phyloP scores from a whole-genome alignment of 2,797 vertebrate genomes.

The Eulemur albifrons region DNA sequence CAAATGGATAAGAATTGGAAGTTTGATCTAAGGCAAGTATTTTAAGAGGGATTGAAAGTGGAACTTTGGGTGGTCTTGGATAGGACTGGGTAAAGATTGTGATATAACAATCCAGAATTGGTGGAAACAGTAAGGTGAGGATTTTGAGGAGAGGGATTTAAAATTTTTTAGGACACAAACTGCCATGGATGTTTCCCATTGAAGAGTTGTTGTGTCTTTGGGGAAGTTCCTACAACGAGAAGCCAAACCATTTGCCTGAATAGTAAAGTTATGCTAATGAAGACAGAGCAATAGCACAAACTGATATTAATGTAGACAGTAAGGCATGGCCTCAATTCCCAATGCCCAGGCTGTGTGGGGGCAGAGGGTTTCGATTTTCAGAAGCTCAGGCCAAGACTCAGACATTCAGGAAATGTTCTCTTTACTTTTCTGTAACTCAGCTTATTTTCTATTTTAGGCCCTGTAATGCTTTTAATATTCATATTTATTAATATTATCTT shows the following conservation, averaged over 20 bases:
- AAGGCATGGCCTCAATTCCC: background rate
- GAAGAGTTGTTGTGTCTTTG: background rate
- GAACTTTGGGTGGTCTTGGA: background rate
- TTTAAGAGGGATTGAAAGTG: background rate
- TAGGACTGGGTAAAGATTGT: background rate
- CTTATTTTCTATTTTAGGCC: background rate
- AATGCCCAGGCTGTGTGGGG: background rate
- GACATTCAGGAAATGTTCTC: background rate
- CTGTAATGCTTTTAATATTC: background rate
- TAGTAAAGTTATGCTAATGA: background rate
- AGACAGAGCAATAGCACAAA: background rate
- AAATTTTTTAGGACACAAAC: background rate
- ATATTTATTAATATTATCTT: constrained; percentile 25
- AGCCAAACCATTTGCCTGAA: background rate
- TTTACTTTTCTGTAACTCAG: background rate
- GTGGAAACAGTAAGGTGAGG: background rate
- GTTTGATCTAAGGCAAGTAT: background rate
- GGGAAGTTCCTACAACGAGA: background rate
- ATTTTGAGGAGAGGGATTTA: background rate
- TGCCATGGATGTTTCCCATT: background rate
- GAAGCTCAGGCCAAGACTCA: background rate
- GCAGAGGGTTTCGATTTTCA: background rate
- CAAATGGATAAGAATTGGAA: background rate
- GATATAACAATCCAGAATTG: background rate
- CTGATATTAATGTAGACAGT: background rate